A percentile compares a stretch with the other conserved stretches of the same genome.
Conservation (phyloP, 2,113 vertebrate species). For the Ageneiosus marmoratus region DNA sequence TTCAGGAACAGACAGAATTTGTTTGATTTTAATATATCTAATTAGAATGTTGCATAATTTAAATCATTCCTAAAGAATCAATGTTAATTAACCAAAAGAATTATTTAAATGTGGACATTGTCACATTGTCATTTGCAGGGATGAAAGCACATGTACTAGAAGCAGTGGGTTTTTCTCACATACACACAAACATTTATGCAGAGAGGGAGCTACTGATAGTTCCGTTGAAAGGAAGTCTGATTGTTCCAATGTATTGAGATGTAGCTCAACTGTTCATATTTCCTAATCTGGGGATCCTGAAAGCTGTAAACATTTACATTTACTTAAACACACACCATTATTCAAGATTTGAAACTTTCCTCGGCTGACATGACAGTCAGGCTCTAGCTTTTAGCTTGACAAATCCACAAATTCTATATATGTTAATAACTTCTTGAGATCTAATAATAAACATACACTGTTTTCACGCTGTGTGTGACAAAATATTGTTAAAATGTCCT, state of each 20-base stretch:
- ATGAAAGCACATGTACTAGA: neutral
- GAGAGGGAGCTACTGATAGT: slow-evolving; percentile 3
- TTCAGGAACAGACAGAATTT: neutral
- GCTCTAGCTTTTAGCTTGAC: too few relatives aligned
- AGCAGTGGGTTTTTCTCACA: neutral
- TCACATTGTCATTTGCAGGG: too few relatives aligned
- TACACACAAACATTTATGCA: neutral
- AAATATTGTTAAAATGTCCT: too few relatives aligned
- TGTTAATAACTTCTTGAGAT: neutral
- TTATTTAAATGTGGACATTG: neutral
- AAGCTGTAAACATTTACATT: neutral
- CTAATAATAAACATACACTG: neutral
- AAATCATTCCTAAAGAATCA: neutral
- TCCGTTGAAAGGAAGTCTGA: slow-evolving; percentile 12
- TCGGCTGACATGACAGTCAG: neutral
- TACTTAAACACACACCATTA: neutral
- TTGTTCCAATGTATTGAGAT: slow-evolving; percentile 12
- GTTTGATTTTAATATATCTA: neutral
- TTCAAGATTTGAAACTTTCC: neutral
- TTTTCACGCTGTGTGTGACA: neutral
- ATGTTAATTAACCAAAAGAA: neutral
- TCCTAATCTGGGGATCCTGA: neutral
- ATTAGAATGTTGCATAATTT: neutral
- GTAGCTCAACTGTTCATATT: slow-evolving; percentile 1
- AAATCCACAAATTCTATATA: too few relatives aligned